phyloP scores from a whole-genome alignment of 1,140 invertebrate genomes.

The Cecropterus lyciades region DNA sequence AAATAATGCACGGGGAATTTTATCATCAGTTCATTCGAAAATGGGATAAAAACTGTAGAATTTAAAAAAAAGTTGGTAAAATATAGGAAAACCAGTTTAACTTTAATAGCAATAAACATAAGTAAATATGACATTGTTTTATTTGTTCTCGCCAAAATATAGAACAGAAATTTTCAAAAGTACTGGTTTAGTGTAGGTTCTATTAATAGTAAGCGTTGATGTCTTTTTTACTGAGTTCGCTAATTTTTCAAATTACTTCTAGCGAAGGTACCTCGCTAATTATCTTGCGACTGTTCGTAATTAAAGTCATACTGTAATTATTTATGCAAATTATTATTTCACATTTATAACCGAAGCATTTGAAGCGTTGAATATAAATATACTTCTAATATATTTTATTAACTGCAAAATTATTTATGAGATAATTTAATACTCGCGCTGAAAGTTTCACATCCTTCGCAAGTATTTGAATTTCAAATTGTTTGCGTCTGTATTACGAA shows the following conservation, averaged over 20 bases:
- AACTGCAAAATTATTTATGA: background rate
- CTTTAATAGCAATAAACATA: too few relatives aligned
- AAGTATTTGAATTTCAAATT: background rate
- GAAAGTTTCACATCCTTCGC: background rate
- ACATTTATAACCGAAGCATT: background rate
- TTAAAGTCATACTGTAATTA: background rate
- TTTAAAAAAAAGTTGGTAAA: too few relatives aligned
- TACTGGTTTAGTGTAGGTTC: background rate
- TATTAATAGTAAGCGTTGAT: constrained; percentile 11
- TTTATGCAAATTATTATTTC: constrained; percentile 6
- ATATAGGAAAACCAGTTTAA: too few relatives aligned
- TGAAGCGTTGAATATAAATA: background rate
- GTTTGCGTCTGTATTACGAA: background rate
- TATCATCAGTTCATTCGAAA: too few relatives aligned
- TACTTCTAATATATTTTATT: background rate
- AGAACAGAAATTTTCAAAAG: background rate
- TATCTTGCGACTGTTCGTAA: constrained; percentile 1
- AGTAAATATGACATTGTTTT: background rate
- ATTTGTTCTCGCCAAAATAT: too few relatives aligned
- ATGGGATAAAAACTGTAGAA: too few relatives aligned
- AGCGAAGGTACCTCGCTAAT: background rate
- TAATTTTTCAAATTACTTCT: background rate
- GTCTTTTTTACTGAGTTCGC: constrained; percentile 12
- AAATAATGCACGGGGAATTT: too few relatives aligned
- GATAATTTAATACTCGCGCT: background rate